Evolutionary conservation across 2,888 invertebrate genomes (phyloP), one percentile per base, ranked within the genome.

Genomic region (Clostera curtula): DNA sequence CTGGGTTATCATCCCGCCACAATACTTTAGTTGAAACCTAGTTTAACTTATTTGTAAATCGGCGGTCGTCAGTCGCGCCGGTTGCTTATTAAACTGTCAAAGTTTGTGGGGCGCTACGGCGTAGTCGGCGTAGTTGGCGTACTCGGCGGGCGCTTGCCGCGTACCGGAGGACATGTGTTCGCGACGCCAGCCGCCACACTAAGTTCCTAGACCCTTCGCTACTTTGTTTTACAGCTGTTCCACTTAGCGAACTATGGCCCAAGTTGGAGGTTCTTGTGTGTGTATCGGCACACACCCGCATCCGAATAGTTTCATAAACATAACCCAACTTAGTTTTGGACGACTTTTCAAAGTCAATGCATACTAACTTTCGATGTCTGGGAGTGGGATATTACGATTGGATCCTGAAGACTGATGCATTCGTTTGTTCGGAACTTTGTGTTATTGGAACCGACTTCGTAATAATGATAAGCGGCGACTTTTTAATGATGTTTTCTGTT

Each of bases 321-420:
- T 82, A 82, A 79, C 82, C 76, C 69, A 80, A 83, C 80, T 82
- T 76, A 82, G 82, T 83, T 83, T 80, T 75, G 80, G 82, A 79
- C 82, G 70, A 83, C 82, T 82, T 82, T 83, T 82, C 82, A 83
- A 83, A 83, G 82, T 83, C 82, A 83, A 83, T 80, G 82, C 82
- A 83, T 83, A 77, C 80, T 80, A 82, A 83, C 82, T 83, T 82
- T 76, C 74, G 75, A 77, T 77, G 82, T 80, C 75, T 79, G 72
- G 67, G 65, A 73, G 75, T 76, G 75, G 67, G 74, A 77, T 80
- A 79, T 82, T 79, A 82, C 77, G 76, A 82, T 76, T 77, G 76
- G 77, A 82, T 80, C 79, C 63, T 67, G 65, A 69, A 64, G 75
- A 71, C 70, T 82, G 80, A 80, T 80, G 77, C 82, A 80, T 80